phyloP scores from a whole-genome alignment of 2,888 invertebrate genomes.

The Drosophila acutilabella region DNA sequence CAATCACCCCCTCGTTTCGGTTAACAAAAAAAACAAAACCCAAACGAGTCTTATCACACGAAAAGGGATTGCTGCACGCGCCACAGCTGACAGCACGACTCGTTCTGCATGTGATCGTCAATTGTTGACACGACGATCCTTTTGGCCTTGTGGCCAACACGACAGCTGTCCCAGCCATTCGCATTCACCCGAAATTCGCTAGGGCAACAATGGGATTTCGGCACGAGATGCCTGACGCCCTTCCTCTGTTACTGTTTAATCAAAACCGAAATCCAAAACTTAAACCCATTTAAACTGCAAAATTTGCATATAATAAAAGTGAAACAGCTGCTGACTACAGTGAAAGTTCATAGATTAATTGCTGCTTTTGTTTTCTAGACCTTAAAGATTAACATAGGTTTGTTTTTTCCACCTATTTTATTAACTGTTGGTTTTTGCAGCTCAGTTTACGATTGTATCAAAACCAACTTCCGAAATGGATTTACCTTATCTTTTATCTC shows the following conservation, averaged over 20 bases:
- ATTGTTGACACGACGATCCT: conserved; percentile 40
- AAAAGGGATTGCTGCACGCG: conserved; percentile 53
- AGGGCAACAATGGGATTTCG: conserved; percentile 35
- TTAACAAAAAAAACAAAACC: neutral
- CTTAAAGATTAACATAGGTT: conserved; percentile 60
- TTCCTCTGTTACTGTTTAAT: conserved; percentile 29
- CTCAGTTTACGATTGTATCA: conserved; percentile 22
- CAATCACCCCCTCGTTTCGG: conserved; percentile 33
- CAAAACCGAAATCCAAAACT: conserved; percentile 4
- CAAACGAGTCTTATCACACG: conserved; percentile 29
- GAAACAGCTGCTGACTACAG: conserved; percentile 56
- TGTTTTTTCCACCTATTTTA: conserved; percentile 16
- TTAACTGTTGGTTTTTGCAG: conserved; percentile 24
- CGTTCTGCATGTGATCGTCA: conserved; percentile 44
- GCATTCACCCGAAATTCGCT: conserved; percentile 19
- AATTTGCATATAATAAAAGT: conserved; percentile 74
- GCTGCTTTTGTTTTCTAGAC: conserved; percentile 64
- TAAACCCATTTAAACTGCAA: conserved; percentile 35
- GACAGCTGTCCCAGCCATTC: conserved; percentile 46
- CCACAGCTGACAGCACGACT: conserved; percentile 60
- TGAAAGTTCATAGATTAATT: conserved; percentile 72
- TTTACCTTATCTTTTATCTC: conserved; percentile 28
- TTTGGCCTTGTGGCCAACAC: conserved; percentile 17
- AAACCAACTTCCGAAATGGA: conserved; percentile 33
- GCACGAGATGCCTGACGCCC: conserved; percentile 39